Conservation (phyloP, 2,113 vertebrate genomes). For the Ochotona princeps region DNA sequence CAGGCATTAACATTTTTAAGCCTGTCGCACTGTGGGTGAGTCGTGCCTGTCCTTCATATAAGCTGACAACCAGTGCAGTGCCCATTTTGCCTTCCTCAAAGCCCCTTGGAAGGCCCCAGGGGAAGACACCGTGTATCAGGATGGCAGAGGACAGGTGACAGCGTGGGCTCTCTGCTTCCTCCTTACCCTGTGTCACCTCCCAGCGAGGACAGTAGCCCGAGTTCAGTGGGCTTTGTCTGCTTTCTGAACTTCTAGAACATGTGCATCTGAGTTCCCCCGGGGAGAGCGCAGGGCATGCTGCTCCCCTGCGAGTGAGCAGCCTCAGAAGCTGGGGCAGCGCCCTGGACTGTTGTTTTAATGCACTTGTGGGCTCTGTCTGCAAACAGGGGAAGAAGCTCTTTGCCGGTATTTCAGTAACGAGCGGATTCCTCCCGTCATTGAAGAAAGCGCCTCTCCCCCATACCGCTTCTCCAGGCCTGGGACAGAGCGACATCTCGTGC, state of each 20-base stretch:
- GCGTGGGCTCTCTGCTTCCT: neutral
- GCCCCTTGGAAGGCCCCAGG: no score
- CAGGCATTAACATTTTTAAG: neutral
- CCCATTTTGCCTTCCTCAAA: neutral
- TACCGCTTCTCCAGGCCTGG: slow-evolving; percentile 88
- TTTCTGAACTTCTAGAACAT: neutral
- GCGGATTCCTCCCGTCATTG: slow-evolving; percentile 92
- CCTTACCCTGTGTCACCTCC: neutral
- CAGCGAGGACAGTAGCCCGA: neutral
- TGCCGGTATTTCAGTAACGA: slow-evolving; percentile 96
- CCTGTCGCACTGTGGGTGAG: neutral
- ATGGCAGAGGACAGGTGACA: neutral
- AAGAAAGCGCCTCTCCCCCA: slow-evolving; percentile 87
- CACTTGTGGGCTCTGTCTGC: neutral
- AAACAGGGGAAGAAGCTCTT: slow-evolving; percentile 88
- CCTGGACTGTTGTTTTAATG: neutral
- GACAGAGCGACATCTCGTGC: slow-evolving; percentile 88
- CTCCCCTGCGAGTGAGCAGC: no score
- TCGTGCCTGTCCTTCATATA: neutral
- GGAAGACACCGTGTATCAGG: rapidly evolving
- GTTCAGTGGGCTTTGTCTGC: neutral
- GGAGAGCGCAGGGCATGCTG: neutral
- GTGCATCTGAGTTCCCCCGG: rapidly evolving
- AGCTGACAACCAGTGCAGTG: neutral
- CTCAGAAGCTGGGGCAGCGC: rapidly evolving